phyloP scores from a whole-genome alignment of 1,140 invertebrate species.

The Asobara japonica region DNA sequence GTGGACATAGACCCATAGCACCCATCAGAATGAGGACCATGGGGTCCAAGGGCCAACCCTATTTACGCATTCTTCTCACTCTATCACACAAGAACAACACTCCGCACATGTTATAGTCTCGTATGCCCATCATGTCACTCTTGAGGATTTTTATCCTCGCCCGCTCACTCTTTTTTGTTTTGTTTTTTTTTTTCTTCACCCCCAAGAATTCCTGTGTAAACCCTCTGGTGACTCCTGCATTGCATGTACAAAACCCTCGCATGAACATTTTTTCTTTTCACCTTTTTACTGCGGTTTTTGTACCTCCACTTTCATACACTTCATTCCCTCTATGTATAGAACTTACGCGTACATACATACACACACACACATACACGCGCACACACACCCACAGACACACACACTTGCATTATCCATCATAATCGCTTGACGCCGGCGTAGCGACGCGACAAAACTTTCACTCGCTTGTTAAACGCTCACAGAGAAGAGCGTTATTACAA shows the following conservation, averaged over 20 bases:
- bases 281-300: not conserved
- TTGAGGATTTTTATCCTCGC: not conserved
- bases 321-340: constrained; percentile 1
- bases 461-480: constrained; percentile 21
- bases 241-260: not conserved
- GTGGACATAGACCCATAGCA: constrained; percentile 8
- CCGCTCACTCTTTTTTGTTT: not conserved
- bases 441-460: constrained; percentile 33
- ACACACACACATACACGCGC: too few species aligned
- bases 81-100: not conserved
- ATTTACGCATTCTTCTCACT: constrained; percentile 18
- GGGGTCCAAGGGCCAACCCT: not conserved
- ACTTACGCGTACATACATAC: too few species aligned
- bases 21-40: too few species aligned
- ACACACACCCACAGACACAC: too few species aligned
- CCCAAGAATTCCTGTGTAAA: constrained; percentile 11
- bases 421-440: constrained; percentile 49
- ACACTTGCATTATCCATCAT: constrained; percentile 51
- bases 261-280: constrained; percentile 1
- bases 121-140: constrained; percentile 1
- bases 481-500: constrained; percentile 3
- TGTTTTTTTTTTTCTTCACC: not conserved
- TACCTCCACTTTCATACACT: not conserved
- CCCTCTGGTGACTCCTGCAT: constrained; percentile 12
- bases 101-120: not conserved